Base-by-base conservation (phyloP, 2,888 invertebrate genomes). In the Psylliodes chrysocephalus region DNA sequence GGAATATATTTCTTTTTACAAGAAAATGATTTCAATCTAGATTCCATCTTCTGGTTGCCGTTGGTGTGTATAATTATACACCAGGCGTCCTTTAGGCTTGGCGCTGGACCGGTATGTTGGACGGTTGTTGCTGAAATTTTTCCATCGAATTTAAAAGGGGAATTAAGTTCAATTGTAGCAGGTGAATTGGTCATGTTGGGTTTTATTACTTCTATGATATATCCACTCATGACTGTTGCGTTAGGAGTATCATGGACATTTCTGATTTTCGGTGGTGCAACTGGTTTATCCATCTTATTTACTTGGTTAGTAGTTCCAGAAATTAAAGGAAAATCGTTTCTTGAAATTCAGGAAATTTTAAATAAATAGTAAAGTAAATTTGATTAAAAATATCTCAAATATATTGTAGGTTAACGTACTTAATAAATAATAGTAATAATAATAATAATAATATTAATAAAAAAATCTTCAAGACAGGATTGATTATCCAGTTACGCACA, bases 41-140 rank as follows among this genome's bases (percentile, higher is more conserved):
- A 42, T n/a, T 12, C 28, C 0, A 83, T 92, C 40, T 80, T 85
- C 0, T 92, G 90, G 88, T 78, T 93, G 40, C 93, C 93, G 0
- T 85, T 93, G 4, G 79, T 87, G 2, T 87, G 91, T 0, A 80
- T 93, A 33, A 85, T 92, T 0, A 71, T 90, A 10, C 93, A 89
- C 82, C 90, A 92, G 64, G 82, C 89, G 56, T 87, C 89, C 0
- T 93, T 92, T 82, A 90, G 91, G 65, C 1, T 77, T 82, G 88
- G 89, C 1, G 86, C 90, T 54, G 93, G 95, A 1, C 90, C 92
- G 0, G 79, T 93, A 33, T 89, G 92, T 0, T 93, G 93, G 93
- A 90, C 92, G 0, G 88, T 94, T 35, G 87, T 92, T 85, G 90
- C 91, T 0, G 94, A 94, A 81, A 86, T 94, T 81, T 90, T 95